A percentile compares a stretch with the other conserved stretches of the same genome.
phyloP scores from a whole-genome alignment of 2,797 vertebrate species.

The Selene dorsalis region DNA sequence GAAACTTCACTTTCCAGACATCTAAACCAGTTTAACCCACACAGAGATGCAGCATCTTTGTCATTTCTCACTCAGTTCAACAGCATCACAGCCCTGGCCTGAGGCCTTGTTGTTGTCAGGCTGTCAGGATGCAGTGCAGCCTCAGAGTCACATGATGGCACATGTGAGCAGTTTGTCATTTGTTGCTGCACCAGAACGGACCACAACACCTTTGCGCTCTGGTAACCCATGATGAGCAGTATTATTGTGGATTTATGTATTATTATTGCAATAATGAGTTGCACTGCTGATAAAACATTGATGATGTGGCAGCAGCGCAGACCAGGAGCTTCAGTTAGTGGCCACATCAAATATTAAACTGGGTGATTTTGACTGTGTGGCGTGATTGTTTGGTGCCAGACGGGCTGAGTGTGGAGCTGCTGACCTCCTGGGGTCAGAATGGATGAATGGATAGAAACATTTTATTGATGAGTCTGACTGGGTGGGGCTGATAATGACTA shows the following conservation, averaged over 20 bases:
- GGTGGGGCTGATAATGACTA: too few species aligned
- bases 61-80: background rate
- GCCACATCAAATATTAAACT: background rate
- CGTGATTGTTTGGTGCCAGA: too few species aligned
- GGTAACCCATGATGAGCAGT: background rate
- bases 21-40: background rate
- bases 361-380: too few species aligned
- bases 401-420: too few species aligned
- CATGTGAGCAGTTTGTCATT: conserved; percentile 55
- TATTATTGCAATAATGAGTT: background rate
- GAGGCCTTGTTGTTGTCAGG: background rate
- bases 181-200: conserved; percentile 26
- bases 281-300: background rate
- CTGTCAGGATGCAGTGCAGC: conserved; percentile 54
- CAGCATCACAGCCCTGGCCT: background rate
- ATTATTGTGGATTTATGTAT: background rate
- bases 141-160: conserved; percentile 70
- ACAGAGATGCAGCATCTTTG: background rate
- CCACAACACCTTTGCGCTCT: background rate
- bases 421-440: too few species aligned
- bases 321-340: background rate
- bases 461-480: too few species aligned
- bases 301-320: background rate
- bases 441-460: too few species aligned
- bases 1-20: background rate